phyloP scores from a whole-genome alignment of 2,113 vertebrate species.

The Propithecus coquereli region DNA sequence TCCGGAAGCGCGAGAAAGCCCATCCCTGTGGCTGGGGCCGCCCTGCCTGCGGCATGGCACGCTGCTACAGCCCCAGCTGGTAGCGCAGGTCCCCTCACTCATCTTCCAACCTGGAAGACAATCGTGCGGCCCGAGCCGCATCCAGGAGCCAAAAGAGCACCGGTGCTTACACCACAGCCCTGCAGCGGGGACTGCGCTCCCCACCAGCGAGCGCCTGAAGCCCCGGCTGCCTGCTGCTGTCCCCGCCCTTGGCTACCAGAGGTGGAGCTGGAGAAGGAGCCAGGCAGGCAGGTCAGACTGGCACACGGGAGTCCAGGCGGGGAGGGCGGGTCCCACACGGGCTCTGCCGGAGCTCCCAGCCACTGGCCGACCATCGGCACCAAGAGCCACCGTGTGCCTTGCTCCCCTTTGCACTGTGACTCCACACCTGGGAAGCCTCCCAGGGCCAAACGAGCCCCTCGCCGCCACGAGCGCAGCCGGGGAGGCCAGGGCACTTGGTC shows the following conservation, averaged over 20 bases:
- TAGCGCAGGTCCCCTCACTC: no score
- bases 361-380: background rate
- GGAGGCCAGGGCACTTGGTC: background rate
- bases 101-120: background rate
- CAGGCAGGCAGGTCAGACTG: background rate
- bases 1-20: background rate
- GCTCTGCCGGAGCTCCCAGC: background rate
- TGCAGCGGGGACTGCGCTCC: background rate
- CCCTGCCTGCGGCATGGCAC: background rate
- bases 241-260: background rate
- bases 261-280: background rate
- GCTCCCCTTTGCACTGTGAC: background rate
- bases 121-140: accelerated
- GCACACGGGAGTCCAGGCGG: no score
- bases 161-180: background rate
- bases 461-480: background rate
- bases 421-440: background rate
- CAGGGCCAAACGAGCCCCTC: background rate
- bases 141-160: accelerated
- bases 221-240: background rate
- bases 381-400: background rate
- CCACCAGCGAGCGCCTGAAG: background rate
- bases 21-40: background rate
- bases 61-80: background rate
- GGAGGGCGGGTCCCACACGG: no score